Percentiles rank a stretch among this genome's conserved stretches.
Evolutionary conservation across 2,888 invertebrate species (phyloP).

Genomic region (Sphaerophoria rueppellii): DNA sequence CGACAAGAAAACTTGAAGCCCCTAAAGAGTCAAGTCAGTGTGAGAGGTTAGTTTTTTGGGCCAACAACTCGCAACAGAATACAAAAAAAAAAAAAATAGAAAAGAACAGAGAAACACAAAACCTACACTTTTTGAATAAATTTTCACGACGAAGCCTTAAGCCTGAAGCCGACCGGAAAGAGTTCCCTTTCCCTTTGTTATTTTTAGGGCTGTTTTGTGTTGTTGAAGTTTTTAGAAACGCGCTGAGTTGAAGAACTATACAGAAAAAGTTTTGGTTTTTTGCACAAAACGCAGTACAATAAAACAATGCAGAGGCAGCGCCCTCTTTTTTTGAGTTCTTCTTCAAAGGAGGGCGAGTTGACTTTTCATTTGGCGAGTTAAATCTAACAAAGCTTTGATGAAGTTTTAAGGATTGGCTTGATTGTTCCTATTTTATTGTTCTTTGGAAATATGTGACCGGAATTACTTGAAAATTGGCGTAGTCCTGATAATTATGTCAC

Average conservation of each 20-base stretch:
- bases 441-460: constrained; percentile 66
- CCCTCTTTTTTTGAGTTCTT: constrained; percentile 10
- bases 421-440: constrained; percentile 21
- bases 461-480: constrained; percentile 51
- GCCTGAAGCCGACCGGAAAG: constrained; percentile 48
- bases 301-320: constrained; percentile 49
- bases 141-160: constrained; percentile 42
- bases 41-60: constrained; percentile 5
- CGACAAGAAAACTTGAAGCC: constrained; percentile 57
- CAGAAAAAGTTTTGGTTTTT: constrained; percentile 42
- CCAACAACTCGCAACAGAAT: too few relatives aligned
- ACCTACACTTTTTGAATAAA: constrained; percentile 65
- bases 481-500: constrained; percentile 38
- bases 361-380: constrained; percentile 49
- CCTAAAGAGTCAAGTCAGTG: constrained; percentile 49
- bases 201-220: constrained; percentile 20
- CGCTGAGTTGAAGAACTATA: constrained; percentile 33
- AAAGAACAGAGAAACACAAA: constrained; percentile 9
- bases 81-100: too few relatives aligned
- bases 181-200: constrained; percentile 27
- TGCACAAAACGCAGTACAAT: constrained; percentile 61
- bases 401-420: background rate
- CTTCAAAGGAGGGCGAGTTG: constrained; percentile 35
- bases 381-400: constrained; percentile 52
- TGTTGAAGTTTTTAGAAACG: constrained; percentile 54